Base-by-base conservation (phyloP, 2,113 vertebrate genomes). In the Neomonachus schauinslandi region DNA sequence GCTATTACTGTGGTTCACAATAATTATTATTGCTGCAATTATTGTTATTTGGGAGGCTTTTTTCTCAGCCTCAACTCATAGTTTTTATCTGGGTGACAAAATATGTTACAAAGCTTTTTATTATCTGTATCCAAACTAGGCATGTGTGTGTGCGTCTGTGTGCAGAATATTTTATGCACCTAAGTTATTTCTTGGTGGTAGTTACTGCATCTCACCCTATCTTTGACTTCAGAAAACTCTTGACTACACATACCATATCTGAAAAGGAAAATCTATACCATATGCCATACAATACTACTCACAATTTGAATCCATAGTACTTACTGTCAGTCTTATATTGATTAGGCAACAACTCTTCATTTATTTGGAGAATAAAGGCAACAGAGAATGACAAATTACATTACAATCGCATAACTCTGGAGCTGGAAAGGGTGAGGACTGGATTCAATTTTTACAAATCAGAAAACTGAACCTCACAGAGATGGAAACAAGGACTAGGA, bases 341-440 rank as follows among this genome's bases (percentile, higher is more conserved):
- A 93, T 28, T n/a, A 94, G n/a, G 39, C 46, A 81, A 22, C 16
- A 74, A n/a, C 39, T 49, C 9, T 69, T 77, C 9, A 46, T 76
- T n/a, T 88, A 74, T 33, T 83, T 49, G 15, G 22, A 87, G 72
- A 94, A 46, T 71, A 76, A 92, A 92, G 10, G 49, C 90, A 92
- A 96, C 15, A 74, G 93, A 92, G 98, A 98, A 97, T 83, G 51
- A 95, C 14, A 95, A 65, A 57, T 95, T 76, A 84, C 5, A 71
- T 72, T 18, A 31, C 5, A 88, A 31, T 67, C 53, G 72, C 53
- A 16, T 33, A 67, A 42, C 24, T 59, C 6, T 31, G 67, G 9
- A 72, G 2, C 13, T 57, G 4, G 8, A 72, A 59, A 14, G 1
- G 12, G 22, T 65, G 59, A 84, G 10, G 15, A 82, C 21, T 55